Conservation (phyloP, 2,888 invertebrate genomes). For the Amphipyra berbera region DNA sequence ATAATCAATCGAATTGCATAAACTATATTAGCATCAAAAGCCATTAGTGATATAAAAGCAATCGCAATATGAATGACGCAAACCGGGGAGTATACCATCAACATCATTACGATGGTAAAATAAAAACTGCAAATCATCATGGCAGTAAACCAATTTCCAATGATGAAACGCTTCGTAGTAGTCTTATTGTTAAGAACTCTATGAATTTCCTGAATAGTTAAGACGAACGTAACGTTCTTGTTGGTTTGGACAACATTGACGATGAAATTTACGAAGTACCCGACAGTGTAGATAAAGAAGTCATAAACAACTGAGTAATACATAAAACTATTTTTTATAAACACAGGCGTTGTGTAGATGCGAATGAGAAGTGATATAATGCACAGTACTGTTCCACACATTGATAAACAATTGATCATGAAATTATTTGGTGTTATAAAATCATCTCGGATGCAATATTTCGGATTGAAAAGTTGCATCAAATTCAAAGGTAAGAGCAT, state of each 20-base stretch:
- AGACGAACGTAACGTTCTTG: background rate
- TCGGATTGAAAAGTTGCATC: conserved; percentile 30
- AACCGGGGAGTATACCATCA: no score
- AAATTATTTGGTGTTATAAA: background rate
- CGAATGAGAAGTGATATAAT: background rate
- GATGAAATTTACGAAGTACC: background rate
- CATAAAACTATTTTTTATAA: background rate
- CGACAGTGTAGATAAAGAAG: background rate
- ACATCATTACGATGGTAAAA: background rate
- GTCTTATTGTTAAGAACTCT: background rate
- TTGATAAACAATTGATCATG: background rate
- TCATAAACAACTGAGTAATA: background rate
- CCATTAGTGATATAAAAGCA: background rate
- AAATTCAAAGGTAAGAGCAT: conserved; percentile 14
- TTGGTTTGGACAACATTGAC: background rate
- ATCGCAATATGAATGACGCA: no score
- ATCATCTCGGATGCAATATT: conserved; percentile 35
- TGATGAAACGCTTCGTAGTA: background rate
- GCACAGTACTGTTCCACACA: background rate
- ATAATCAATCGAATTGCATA: conserved; percentile 11
- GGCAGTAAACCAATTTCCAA: background rate
- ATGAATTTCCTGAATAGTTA: conserved; percentile 11
- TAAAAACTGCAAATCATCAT: background rate
- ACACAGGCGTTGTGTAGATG: background rate
- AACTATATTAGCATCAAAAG: conserved; percentile 20